Conservation (phyloP, 2,888 invertebrate species). For the Mechanitis mazaeus region DNA sequence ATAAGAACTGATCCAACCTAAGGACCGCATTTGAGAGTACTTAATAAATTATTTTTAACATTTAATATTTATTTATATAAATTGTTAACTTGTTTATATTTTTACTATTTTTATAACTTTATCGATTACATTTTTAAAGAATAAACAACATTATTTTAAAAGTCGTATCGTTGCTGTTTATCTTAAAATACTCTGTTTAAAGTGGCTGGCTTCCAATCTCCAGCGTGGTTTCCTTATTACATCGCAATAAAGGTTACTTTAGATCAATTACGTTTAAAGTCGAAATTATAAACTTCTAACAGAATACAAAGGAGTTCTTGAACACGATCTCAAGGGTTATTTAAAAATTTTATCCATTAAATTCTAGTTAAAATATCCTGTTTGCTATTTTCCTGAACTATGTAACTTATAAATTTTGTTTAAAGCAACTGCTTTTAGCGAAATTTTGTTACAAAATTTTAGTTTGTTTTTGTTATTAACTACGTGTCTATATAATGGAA, state of each 20-base stretch:
- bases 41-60: no score
- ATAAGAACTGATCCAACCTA: no score
- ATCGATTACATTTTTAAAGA: not conserved
- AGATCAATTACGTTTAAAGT: conserved; percentile 20
- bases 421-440: no score
- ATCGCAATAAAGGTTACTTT: conserved; percentile 26
- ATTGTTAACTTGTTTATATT: no score
- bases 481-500: no score
- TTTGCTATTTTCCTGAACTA: no score
- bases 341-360: conserved; percentile 29
- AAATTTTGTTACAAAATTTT: no score
- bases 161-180: conserved; percentile 8
- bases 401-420: no score
- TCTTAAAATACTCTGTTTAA: conserved; percentile 17
- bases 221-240: conserved; percentile 20
- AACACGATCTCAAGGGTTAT: conserved; percentile 25
- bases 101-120: no score
- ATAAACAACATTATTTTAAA: not conserved
- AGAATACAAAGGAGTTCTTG: conserved; percentile 25
- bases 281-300: conserved; percentile 29
- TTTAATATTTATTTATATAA: no score
- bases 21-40: no score
- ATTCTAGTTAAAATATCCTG: conserved; percentile 6
- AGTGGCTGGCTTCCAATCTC: conserved; percentile 15
- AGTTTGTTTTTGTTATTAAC: no score